Evolutionary conservation across 2,888 invertebrate genomes (phyloP), one percentile per base, ranked within the genome.

Genomic region (Nysson spinosus): DNA sequence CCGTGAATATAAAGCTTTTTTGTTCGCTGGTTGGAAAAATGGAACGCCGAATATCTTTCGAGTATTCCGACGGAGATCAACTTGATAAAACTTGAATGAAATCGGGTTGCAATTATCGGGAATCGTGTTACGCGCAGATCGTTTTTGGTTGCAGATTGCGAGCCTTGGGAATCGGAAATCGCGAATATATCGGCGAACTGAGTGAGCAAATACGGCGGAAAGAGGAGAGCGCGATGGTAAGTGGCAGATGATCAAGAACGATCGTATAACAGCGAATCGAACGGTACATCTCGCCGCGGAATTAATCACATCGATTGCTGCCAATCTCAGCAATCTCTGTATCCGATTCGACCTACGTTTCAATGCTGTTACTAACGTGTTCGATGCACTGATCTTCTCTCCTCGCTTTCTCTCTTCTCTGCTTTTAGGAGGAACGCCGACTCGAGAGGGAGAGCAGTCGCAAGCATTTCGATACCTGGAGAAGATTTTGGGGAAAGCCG

Each of bases 401-500:
- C 64, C 56, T 75, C 51, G 54, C n/a, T n/a, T n/a, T n/a, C n/a
- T n/a, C n/a, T n/a, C n/a, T n/a, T n/a, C n/a, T n/a, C n/a, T n/a
- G n/a, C n/a, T 84, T 86, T 17, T 81, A 93, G 93, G 91, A 90
- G 81, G 89, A 89, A 55, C 90, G 90, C 30, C 88, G 87, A 6
- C 87, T 89, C 64, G 94, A 94, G 30, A 89, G 90, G 24, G 92
- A 93, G 83, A 90, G 90, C 73, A 91, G 91, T 56, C 89, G 90
- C 46, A 89, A 89, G 68, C 95, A 95, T 84, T 94, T 94, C 84
- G 90, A 90, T 72, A 94, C 94, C 1, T 94, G 94, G 92, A 91
- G 92, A 43, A 90, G 91, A 6, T 89, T 94, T 75, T 95, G 95
- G 95, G 95, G 95, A 19, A 90, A 93, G 40, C 95, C 95, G 0